These are phyloP conservation scores for Parasteatoda lunata DNA, from an alignment of 2,888 invertebrate species.

Conservation along the genomic window DNA sequence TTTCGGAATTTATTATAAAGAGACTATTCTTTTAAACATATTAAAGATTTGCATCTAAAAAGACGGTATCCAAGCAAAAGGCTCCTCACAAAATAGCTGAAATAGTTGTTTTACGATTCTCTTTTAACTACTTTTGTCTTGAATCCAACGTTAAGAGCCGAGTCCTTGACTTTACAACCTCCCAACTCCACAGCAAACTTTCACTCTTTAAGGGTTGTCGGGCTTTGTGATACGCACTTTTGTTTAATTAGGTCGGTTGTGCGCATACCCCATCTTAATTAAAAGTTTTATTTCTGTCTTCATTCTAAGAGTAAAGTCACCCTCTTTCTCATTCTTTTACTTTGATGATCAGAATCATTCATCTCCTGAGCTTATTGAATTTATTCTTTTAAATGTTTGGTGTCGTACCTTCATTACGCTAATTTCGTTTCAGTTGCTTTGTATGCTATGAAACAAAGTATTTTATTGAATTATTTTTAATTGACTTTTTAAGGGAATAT, in stretches of 20 bases:
- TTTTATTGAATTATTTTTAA: too few species aligned
- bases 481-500: too few species aligned
- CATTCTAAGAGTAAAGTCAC: background rate
- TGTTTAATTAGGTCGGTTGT: conserved; percentile 33
- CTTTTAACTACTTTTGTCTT: conserved; percentile 5
- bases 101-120: conserved; percentile 37
- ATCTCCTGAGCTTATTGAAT: too few species aligned
- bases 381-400: too few species aligned
- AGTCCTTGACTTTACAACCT: conserved; percentile 23
- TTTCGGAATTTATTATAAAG: too few species aligned
- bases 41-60: too few species aligned
- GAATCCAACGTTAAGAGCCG: background rate
- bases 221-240: conserved; percentile 4
- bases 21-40: too few species aligned
- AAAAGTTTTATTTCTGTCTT: conserved; percentile 44
- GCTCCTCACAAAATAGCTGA: conserved; percentile 13
- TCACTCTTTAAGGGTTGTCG: conserved; percentile 4
- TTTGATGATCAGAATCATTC: too few species aligned
- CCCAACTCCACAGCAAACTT: conserved; percentile 6
- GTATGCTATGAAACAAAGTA: too few species aligned
- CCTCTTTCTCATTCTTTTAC: too few species aligned
- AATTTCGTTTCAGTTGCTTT: too few species aligned
- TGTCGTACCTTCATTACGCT: too few species aligned
- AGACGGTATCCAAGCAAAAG: background rate
- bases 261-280: conserved; percentile 22